A percentile compares a stretch with the other conserved stretches of the same genome.
Evolutionary conservation across 1,140 invertebrate species (phyloP).

Genomic region (Aradophagus sp.): DNA sequence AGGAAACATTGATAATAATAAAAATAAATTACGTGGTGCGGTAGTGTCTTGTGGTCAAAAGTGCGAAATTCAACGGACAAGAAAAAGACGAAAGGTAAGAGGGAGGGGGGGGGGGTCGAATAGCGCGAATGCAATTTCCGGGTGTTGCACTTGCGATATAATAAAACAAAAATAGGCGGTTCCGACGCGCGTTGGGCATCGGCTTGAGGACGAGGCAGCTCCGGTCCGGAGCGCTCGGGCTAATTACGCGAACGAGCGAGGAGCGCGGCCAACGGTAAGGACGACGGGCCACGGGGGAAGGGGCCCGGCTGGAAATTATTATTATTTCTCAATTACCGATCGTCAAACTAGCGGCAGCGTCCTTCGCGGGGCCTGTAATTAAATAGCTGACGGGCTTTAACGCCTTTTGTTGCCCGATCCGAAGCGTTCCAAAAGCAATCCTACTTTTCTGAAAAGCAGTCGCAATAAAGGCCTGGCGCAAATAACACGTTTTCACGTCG

Average conservation of each 20-base stretch:
- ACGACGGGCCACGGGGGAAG: conserved; percentile 36
- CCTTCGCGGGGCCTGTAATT: conserved; percentile 61
- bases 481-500: conserved; percentile 41
- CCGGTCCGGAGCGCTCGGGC: conserved; percentile 27
- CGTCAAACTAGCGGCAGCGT: conserved; percentile 59
- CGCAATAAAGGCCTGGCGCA: conserved; percentile 28
- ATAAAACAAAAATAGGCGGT: conserved; percentile 60
- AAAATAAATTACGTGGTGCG: too few species aligned
- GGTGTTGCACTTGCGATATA: conserved; percentile 57
- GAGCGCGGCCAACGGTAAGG: conserved; percentile 32
- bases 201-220: conserved; percentile 27
- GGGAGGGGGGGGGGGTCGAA: conserved; percentile 27
- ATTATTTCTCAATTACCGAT: conserved; percentile 66
- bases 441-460: conserved; percentile 45
- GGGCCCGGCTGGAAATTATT: conserved; percentile 63
- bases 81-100: too few species aligned
- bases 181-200: conserved; percentile 36
- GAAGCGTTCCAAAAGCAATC: conserved; percentile 43
- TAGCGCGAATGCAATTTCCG: conserved; percentile 55
- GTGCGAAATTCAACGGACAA: too few species aligned
- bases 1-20: too few species aligned
- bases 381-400: conserved; percentile 63
- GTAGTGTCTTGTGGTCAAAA: too few species aligned
- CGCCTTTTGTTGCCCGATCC: conserved; percentile 61
- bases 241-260: conserved; percentile 56